A percentile compares a stretch with the other conserved stretches of the same genome.
phyloP scores from a whole-genome alignment of 2,113 vertebrate genomes.

The Aegypius monachus region DNA sequence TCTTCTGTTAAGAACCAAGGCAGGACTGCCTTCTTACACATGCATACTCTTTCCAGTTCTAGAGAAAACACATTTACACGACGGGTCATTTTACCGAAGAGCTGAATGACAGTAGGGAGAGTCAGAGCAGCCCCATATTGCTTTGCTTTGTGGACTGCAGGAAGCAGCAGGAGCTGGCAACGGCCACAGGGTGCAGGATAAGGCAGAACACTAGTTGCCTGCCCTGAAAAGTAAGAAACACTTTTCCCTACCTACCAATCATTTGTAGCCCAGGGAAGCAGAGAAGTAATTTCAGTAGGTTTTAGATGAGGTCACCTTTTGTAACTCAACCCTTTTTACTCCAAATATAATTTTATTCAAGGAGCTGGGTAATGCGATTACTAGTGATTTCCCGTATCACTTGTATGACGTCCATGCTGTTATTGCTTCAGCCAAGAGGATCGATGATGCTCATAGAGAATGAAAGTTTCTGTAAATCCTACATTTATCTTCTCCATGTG shows the following conservation, averaged over 20 bases:
- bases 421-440: not conserved
- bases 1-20: not conserved
- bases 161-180: not conserved
- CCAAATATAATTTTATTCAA: not conserved
- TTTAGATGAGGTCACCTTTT: not conserved
- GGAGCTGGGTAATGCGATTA: not conserved
- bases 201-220: not conserved
- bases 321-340: not conserved
- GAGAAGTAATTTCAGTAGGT: not conserved
- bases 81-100: not conserved
- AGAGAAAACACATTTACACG: rapidly evolving
- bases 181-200: rapidly evolving
- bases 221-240: not conserved
- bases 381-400: not conserved
- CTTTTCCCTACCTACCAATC: not conserved
- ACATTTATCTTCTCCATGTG: not conserved
- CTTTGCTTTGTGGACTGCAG: not conserved
- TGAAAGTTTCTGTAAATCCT: not conserved
- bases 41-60: not conserved
- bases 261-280: not conserved
- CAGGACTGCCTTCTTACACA: not conserved
- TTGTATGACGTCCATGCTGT: not conserved
- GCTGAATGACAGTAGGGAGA: not conserved
- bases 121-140: not conserved
- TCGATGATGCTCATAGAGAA: not conserved